These are phyloP conservation scores for Drosophila mimica DNA, from an alignment of 2,888 invertebrate species.

Conservation along the genomic window DNA sequence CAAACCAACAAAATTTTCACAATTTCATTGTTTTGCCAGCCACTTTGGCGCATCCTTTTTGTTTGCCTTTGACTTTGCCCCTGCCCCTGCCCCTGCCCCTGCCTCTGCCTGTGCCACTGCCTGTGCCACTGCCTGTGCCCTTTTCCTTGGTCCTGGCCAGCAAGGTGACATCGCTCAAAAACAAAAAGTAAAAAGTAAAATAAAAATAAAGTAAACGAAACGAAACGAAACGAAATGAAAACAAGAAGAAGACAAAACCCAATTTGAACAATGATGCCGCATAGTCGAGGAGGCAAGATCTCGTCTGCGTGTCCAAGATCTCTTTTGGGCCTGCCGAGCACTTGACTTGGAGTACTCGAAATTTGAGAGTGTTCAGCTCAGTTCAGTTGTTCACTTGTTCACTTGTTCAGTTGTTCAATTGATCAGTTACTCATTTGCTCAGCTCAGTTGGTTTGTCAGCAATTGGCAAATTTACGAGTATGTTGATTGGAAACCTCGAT, in stretches of 20 bases:
- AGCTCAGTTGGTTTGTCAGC: constrained; percentile 37
- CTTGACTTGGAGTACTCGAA: constrained; percentile 23
- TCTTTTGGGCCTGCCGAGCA: constrained; percentile 6
- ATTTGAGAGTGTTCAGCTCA: constrained; percentile 40
- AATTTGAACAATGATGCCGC: constrained; percentile 20
- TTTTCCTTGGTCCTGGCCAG: constrained; percentile 2
- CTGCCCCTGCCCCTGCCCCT: not conserved
- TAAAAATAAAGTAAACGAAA: not conserved
- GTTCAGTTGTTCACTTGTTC: not conserved
- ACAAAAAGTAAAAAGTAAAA: constrained; percentile 4
- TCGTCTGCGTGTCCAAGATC: constrained; percentile 38
- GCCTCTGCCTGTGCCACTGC: not conserved
- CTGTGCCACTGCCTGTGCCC: not conserved
- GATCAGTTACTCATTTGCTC: not conserved
- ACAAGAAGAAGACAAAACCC: not conserved
- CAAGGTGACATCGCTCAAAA: constrained; percentile 66
- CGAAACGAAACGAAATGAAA: not conserved
- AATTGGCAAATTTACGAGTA: constrained; percentile 73
- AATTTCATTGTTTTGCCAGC: constrained; percentile 75
- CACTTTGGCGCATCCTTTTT: constrained; percentile 69
- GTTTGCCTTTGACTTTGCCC: constrained; percentile 12
- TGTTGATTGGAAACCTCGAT: constrained; percentile 60
- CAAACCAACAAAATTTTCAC: constrained; percentile 44
- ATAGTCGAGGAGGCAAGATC: constrained; percentile 5
- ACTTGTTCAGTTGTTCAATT: not conserved